These are phyloP conservation scores for Hartigia nigra DNA, from an alignment of 2,888 invertebrate species.

Conservation along the genomic window DNA sequence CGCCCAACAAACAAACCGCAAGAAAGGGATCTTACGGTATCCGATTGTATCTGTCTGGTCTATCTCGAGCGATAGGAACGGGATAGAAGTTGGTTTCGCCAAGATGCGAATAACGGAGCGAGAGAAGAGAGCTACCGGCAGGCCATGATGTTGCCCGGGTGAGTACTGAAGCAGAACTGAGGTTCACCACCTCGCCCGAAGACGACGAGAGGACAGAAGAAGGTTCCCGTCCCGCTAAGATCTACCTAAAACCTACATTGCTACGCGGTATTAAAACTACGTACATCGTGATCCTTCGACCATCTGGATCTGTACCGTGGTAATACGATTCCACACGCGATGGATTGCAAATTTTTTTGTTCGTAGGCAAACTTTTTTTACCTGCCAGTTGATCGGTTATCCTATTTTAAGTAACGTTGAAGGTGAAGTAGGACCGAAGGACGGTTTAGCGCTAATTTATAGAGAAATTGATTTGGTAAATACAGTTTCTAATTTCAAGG, in stretches of 20 bases:
- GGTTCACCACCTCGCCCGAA: constrained; percentile 43
- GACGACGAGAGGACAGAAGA: constrained; percentile 37
- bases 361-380: not conserved
- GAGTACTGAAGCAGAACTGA: constrained; percentile 59
- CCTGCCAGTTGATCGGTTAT: not conserved
- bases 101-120: constrained; percentile 32
- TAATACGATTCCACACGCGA: not conserved
- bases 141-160: constrained; percentile 48
- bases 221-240: not conserved
- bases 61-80: not conserved
- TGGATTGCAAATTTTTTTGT: not conserved
- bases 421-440: not conserved
- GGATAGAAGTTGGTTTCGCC: constrained; percentile 1
- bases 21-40: constrained; percentile 4
- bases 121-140: not conserved
- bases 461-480: not conserved
- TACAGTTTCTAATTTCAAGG: not conserved
- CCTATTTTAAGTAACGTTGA: not conserved
- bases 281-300: not conserved
- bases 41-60: not conserved
- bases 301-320: not conserved
- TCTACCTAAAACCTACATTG: not conserved
- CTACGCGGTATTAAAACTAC: not conserved
- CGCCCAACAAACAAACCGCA: not conserved
- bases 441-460: not conserved